A percentile compares a stretch with the other conserved stretches of the same genome.
phyloP scores from a whole-genome alignment of 2,888 invertebrate species.

The Disparrhopalites patrizii region DNA sequence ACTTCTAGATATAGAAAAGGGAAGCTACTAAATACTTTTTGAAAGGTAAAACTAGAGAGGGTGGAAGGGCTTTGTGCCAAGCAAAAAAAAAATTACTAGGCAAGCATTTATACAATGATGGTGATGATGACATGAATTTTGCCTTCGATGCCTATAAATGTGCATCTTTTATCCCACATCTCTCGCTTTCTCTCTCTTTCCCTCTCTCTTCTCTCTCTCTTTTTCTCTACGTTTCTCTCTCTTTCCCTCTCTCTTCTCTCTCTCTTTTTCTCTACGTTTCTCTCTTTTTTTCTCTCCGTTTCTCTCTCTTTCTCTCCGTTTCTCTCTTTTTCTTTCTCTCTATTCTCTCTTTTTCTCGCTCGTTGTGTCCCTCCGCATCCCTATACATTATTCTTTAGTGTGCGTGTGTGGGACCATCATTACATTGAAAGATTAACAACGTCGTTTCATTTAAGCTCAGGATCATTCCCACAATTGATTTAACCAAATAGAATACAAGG shows the following conservation, averaged over 20 bases:
- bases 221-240: too few species aligned
- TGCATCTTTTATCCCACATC: slow-evolving; percentile 1
- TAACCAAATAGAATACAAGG: too few species aligned
- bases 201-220: background rate
- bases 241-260: background rate
- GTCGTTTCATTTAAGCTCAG: slow-evolving; percentile 3
- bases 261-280: too few species aligned
- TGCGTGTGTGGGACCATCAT: background rate
- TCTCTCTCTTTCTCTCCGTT: background rate
- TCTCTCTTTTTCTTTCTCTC: too few species aligned
- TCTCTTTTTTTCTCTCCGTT: too few species aligned
- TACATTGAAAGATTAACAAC: background rate
- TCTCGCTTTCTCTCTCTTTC: background rate
- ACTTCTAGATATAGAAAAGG: background rate
- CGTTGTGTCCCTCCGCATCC: background rate
- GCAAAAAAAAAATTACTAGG: background rate
- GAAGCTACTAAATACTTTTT: background rate
- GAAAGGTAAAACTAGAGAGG: background rate
- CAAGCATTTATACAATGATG: background rate
- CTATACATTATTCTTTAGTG: background rate
- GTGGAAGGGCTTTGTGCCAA: background rate
- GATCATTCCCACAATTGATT: slow-evolving; percentile 22
- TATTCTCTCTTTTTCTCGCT: background rate
- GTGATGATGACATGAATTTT: slow-evolving; percentile 21
- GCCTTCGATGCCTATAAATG: slow-evolving; percentile 18